Conservation (phyloP, 2,888 invertebrate genomes). For the Campopleginae sp. region DNA sequence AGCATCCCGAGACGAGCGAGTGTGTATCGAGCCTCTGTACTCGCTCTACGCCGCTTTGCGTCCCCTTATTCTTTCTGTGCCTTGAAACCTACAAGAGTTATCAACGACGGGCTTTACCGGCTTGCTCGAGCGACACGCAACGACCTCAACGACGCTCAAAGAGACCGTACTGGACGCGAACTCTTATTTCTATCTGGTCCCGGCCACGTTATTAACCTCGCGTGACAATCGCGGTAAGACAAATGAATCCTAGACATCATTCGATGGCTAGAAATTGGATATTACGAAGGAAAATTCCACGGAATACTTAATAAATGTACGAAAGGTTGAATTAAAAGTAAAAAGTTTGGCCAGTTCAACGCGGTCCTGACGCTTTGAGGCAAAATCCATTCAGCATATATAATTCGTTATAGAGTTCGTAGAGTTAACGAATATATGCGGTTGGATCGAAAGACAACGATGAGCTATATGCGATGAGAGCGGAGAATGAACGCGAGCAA, state of each 20-base stretch:
- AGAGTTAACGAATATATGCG: not conserved
- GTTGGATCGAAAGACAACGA: conserved; percentile 27
- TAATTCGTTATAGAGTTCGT: not conserved
- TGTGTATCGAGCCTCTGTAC: conserved; percentile 12
- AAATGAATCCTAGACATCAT: not conserved
- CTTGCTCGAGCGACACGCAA: conserved; percentile 30
- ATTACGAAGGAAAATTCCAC: not conserved
- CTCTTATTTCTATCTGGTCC: conserved; percentile 1
- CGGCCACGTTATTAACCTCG: not conserved
- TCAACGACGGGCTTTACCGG: conserved; percentile 29
- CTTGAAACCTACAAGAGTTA: conserved; percentile 26
- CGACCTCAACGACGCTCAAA: conserved; percentile 59
- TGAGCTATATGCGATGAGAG: conserved; percentile 16
- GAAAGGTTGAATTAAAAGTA: not conserved
- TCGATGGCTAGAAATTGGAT: not conserved
- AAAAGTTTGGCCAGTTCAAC: not conserved
- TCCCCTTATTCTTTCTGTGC: not conserved
- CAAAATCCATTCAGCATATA: not conserved
- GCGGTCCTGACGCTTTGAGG: not conserved
- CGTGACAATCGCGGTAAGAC: conserved; percentile 33
- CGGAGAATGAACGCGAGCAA: conserved; percentile 1
- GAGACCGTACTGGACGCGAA: conserved; percentile 41
- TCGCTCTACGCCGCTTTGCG: not conserved
- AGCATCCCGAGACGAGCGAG: conserved; percentile 24
- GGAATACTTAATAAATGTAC: not conserved